phyloP scores from a whole-genome alignment of 2,797 vertebrate genomes.

The Distichodus sexfasciatus region DNA sequence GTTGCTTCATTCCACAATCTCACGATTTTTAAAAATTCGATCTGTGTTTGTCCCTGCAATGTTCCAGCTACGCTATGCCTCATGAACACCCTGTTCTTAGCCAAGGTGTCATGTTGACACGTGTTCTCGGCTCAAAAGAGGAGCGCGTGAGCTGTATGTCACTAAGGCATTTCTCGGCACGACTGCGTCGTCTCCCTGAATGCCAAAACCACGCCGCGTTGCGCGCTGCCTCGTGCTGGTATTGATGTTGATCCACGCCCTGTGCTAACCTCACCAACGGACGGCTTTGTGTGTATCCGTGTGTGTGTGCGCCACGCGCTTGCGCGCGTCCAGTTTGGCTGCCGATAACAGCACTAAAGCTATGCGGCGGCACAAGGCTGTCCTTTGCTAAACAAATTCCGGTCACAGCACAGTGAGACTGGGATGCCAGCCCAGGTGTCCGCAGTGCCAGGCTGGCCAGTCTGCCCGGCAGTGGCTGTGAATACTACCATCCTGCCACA shows the following conservation, averaged over 20 bases:
- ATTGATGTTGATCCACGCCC: no score
- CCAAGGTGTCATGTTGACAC: background rate
- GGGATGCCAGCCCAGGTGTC: constrained; percentile 47
- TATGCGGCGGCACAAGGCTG: constrained; percentile 1
- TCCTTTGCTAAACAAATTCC: constrained; percentile 31
- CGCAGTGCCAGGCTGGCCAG: constrained; percentile 26
- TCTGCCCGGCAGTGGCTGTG: no score
- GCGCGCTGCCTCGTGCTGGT: no score
- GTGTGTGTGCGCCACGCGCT: constrained; percentile 16
- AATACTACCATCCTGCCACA: constrained; percentile 44
- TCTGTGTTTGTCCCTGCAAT: no score
- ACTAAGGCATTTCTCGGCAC: background rate
- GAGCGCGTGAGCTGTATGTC: background rate
- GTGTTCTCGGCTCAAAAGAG: background rate
- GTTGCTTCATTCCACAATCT: no score
- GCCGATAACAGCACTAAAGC: background rate
- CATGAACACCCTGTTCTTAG: background rate
- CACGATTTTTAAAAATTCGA: no score
- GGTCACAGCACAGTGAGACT: constrained; percentile 28
- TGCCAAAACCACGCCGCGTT: constrained; percentile 3
- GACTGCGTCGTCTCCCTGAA: background rate
- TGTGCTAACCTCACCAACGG: background rate
- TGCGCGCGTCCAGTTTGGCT: background rate
- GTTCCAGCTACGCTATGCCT: no score
- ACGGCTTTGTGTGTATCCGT: background rate